Conservation (phyloP, 2,113 vertebrate genomes). For the Protobothrops flavoviridis region DNA sequence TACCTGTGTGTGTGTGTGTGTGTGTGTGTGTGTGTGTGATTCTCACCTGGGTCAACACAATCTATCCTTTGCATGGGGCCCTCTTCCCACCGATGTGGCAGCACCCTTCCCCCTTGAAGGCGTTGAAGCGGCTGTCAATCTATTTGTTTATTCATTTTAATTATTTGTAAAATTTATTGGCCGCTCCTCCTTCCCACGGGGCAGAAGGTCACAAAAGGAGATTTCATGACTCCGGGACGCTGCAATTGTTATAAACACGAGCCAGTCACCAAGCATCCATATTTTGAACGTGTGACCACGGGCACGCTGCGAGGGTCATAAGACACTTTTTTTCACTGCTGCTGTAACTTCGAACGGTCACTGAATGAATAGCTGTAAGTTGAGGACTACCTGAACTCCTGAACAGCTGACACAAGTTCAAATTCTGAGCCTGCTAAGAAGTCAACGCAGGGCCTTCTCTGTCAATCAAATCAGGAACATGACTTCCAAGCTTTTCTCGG, state of each 20-base stretch:
- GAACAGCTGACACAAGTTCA: no score
- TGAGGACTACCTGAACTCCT: background rate
- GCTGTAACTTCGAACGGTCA: background rate
- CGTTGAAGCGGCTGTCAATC: background rate
- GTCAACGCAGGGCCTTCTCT: background rate
- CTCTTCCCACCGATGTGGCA: background rate
- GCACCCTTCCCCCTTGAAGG: background rate
- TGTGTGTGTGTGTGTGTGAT: background rate
- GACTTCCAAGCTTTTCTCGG: background rate
- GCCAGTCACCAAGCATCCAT: background rate
- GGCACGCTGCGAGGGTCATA: background rate
- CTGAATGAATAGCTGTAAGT: background rate
- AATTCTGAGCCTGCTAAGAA: no score
- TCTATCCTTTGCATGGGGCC: background rate
- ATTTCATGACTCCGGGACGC: background rate
- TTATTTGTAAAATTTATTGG: background rate
- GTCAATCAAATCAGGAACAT: background rate
- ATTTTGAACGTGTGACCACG: no score
- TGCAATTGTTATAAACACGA: no score
- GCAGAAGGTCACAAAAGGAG: background rate
- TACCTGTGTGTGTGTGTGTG: background rate
- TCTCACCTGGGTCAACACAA: background rate
- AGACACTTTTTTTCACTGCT: background rate
- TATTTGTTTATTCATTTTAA: background rate
- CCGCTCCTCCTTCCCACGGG: background rate